phyloP scores from a whole-genome alignment of 2,113 vertebrate species.

The Hymenochirus boettgeri region DNA sequence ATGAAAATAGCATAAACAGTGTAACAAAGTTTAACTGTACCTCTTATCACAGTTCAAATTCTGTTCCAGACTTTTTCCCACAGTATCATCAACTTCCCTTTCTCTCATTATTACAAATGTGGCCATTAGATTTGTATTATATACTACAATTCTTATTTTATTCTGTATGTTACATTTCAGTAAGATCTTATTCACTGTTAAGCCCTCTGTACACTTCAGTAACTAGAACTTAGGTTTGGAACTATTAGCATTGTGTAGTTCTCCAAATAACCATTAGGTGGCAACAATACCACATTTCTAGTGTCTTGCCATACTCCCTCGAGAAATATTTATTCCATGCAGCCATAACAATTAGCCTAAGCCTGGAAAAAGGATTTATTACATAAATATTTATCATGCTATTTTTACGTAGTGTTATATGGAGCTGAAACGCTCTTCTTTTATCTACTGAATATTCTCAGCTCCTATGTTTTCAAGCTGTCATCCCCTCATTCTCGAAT shows the following conservation, averaged over 20 bases:
- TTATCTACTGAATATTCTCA: neutral
- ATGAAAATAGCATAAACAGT: too few species aligned
- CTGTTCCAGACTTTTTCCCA: too few species aligned
- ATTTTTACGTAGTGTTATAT: slow-evolving; percentile 3
- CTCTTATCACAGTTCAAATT: too few species aligned
- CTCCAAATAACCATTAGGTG: slow-evolving; percentile 8
- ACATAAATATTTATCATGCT: slow-evolving; percentile 3
- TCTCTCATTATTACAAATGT: too few species aligned
- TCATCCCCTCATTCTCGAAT: slow-evolving; percentile 6
- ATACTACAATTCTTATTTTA: too few species aligned
- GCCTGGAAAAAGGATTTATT: slow-evolving; percentile 1
- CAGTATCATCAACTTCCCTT: too few species aligned
- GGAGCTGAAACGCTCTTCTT: neutral
- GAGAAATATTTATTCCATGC: neutral
- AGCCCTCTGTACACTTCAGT: too few species aligned
- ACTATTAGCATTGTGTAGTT: neutral
- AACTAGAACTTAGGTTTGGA: too few species aligned
- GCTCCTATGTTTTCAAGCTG: neutral
- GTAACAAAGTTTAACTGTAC: too few species aligned
- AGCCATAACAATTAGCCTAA: neutral
- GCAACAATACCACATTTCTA: neutral
- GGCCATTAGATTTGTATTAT: too few species aligned
- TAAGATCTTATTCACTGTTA: too few species aligned
- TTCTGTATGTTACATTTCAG: too few species aligned
- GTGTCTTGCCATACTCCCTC: neutral